Conservation (phyloP, 2,113 vertebrate genomes). For the Mesitornis unicolor region DNA sequence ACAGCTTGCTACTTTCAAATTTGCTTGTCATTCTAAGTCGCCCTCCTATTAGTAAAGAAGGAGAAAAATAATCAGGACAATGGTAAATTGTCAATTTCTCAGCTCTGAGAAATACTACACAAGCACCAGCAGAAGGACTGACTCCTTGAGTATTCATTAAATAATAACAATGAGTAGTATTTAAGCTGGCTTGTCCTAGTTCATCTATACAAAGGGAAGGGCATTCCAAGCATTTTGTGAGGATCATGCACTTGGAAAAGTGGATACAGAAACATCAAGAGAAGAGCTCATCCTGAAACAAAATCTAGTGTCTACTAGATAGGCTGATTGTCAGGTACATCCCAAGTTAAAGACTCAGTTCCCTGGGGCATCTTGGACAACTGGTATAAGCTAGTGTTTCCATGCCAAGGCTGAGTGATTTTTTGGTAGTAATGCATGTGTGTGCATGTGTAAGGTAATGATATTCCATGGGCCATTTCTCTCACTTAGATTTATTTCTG, state of each 20-base stretch:
- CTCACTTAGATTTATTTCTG: background rate
- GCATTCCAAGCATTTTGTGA: background rate
- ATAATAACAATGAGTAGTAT: background rate
- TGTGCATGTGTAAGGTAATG: background rate
- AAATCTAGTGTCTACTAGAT: background rate
- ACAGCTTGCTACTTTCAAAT: background rate
- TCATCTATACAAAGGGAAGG: background rate
- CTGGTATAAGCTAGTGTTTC: background rate
- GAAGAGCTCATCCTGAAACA: background rate
- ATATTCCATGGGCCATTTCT: background rate
- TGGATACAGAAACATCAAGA: background rate
- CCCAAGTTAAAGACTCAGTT: background rate
- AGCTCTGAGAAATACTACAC: background rate
- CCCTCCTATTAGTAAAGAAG: background rate
- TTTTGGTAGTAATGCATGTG: background rate
- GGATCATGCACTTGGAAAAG: background rate
- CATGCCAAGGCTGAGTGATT: background rate
- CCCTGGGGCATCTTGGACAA: background rate
- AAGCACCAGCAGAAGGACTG: background rate
- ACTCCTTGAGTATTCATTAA: background rate
- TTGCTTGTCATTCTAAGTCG: background rate
- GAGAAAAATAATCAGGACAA: background rate
- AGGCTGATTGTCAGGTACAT: background rate
- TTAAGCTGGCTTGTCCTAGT: background rate
- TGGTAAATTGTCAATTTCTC: background rate